Conservation (phyloP, 2,888 invertebrate genomes). For the Drosophila aldrichi region DNA sequence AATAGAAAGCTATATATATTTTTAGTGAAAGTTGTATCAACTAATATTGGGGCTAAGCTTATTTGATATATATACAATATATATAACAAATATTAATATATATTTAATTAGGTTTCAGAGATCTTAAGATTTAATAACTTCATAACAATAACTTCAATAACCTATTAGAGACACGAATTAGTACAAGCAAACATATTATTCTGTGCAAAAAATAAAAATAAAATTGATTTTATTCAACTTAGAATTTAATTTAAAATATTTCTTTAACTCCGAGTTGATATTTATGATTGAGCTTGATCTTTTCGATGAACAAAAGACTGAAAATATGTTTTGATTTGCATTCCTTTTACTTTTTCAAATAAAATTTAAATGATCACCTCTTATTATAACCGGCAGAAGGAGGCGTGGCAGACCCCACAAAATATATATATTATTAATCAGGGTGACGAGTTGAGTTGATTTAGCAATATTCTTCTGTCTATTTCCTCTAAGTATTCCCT, state of each 20-base stretch:
- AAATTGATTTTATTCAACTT: background rate
- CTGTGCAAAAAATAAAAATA: background rate
- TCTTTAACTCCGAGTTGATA: background rate
- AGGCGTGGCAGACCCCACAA: no score
- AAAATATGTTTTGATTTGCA: background rate
- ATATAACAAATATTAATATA: background rate
- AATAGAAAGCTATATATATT: background rate
- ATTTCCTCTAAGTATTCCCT: no score
- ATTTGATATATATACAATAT: background rate
- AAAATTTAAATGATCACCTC: background rate
- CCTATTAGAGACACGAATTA: background rate
- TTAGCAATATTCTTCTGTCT: no score
- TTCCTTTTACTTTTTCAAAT: background rate
- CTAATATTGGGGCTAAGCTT: background rate
- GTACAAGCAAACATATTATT: background rate
- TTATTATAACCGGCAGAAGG: no score
- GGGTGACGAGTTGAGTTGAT: no score
- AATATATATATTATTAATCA: no score
- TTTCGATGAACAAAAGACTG: no score
- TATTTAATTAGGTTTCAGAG: background rate
- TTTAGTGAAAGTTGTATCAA: background rate
- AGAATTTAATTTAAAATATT: background rate
- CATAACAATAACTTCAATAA: no score
- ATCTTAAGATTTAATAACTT: no score
- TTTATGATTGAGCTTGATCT: background rate